These are phyloP conservation scores for Verasper variegatus DNA, from an alignment of 2,113 vertebrate species.

Conservation along the genomic window DNA sequence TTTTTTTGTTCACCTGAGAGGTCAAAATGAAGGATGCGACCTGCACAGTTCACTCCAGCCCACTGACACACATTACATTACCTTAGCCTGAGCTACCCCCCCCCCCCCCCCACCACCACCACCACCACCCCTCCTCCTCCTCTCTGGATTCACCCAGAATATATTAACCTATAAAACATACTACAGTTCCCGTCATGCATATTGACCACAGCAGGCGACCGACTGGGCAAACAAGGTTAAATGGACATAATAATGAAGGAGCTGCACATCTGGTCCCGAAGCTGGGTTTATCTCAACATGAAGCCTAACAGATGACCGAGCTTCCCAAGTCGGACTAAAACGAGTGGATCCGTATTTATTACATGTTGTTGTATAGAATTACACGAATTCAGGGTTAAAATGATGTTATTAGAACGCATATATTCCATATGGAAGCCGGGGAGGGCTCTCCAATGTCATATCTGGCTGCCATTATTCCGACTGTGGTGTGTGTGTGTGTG, in stretches of 20 bases:
- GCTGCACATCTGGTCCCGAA: conserved; percentile 25
- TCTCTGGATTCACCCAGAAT: conserved; percentile 40
- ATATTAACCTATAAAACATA: conserved; percentile 67
- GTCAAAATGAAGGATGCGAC: conserved; percentile 64
- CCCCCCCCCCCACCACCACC: background rate
- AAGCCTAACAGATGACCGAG: conserved; percentile 41
- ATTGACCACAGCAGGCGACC: conserved; percentile 57
- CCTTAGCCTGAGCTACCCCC: conserved; percentile 1
- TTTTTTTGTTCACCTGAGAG: conserved; percentile 59
- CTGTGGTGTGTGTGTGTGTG: no score
- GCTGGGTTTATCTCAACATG: conserved; percentile 38
- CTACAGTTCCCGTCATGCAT: conserved; percentile 64
- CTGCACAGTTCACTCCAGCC: conserved; percentile 46
- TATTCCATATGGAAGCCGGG: conserved; percentile 7
- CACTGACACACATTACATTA: conserved; percentile 57
- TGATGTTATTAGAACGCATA: background rate
- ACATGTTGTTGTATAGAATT: background rate
- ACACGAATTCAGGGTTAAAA: conserved; percentile 3
- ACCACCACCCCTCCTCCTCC: background rate
- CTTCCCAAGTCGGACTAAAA: conserved; percentile 32
- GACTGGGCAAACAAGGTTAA: conserved; percentile 72
- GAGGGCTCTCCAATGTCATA: conserved; percentile 76
- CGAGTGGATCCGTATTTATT: background rate
- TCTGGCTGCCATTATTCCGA: conserved; percentile 40
- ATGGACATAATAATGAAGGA: conserved; percentile 54